Conservation (phyloP, 2,797 vertebrate species). For the Aldrovandia affinis region DNA sequence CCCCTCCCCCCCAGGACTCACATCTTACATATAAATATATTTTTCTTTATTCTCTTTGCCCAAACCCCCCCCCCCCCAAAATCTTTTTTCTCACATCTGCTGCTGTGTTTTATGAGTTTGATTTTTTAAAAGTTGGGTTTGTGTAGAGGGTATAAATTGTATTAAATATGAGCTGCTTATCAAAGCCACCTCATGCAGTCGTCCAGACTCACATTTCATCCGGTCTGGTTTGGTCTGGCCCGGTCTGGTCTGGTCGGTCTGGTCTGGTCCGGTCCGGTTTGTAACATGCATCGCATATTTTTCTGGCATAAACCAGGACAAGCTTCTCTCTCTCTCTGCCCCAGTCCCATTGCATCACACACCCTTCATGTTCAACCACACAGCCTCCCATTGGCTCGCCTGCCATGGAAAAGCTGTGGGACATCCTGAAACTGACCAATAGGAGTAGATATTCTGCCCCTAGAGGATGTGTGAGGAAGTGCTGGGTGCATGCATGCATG, state of each 20-base stretch:
- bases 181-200: conserved; percentile 30
- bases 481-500: neutral
- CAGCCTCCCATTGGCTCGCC: neutral
- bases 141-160: conserved; percentile 67
- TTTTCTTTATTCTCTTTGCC: conserved; percentile 34
- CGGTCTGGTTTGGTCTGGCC: neutral
- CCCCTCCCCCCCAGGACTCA: conserved; percentile 53
- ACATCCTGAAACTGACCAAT: neutral
- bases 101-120: conserved; percentile 63
- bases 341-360: neutral
- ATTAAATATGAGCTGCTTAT: conserved; percentile 46
- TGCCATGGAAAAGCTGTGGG: neutral
- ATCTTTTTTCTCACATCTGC: conserved; percentile 45
- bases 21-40: conserved; percentile 10
- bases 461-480: neutral
- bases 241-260: neutral
- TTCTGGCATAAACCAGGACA: neutral
- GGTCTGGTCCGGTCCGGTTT: neutral
- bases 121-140: conserved; percentile 76
- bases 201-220: conserved; percentile 24
- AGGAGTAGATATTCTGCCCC: neutral
- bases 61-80: neutral
- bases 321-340: neutral
- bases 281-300: neutral
- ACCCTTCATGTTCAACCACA: neutral